Conservation (phyloP, 2,797 vertebrate species). For the Gallinago nigripennis region DNA sequence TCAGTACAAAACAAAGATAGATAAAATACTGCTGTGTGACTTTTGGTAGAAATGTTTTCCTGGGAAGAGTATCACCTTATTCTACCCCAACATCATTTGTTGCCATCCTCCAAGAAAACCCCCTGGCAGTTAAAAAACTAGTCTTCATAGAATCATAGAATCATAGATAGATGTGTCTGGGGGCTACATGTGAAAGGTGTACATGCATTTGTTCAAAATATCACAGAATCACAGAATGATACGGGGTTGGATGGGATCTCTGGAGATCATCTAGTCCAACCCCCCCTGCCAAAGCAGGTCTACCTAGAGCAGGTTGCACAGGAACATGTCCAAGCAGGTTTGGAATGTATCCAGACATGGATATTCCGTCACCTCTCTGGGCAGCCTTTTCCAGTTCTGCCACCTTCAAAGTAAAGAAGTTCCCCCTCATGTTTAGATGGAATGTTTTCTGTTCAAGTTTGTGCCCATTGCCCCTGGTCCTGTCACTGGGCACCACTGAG, state of each 20-base stretch:
- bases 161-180: not conserved
- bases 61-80: not conserved
- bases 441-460: no score
- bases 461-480: no score
- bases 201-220: not conserved
- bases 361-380: not conserved
- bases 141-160: no score
- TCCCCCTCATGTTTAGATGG: no score
- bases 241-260: no score
- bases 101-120: not conserved
- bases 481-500: not conserved
- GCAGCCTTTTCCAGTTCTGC: not conserved
- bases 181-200: not conserved
- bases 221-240: no score
- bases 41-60: not conserved
- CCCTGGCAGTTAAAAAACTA: not conserved
- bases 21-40: not conserved
- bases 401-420: not conserved
- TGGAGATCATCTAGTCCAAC: no score
- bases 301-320: no score
- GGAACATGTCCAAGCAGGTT: not conserved
- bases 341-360: not conserved
- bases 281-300: no score
- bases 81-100: not conserved
- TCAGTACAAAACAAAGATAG: not conserved